Base-by-base conservation (phyloP, 30 jellyfish, hydroid and myxozoan genomes). In the Morbakka virulenta region DNA sequence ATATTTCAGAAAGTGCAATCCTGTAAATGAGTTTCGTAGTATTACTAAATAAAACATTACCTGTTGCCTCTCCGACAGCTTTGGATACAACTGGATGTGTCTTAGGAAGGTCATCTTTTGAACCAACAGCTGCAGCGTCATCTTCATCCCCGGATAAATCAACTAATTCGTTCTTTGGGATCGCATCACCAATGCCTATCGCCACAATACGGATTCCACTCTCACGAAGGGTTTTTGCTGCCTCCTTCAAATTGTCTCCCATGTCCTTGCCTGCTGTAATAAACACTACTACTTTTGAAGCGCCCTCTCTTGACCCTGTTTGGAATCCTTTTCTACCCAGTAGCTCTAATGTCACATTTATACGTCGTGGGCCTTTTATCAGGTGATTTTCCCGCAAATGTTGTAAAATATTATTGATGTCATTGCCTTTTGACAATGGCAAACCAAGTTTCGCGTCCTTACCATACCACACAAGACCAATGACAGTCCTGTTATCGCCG, bases 201-300 rank as follows among this genome's bases (percentile, higher is more conserved):
- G 28, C 50, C 24, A 70, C 21, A 2, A 70, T n/a, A 1, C 29
- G 26, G 3, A 70, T 70, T 11, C 57, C 50, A 28, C 50, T 20
- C 2, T 26, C 49, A 11, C 48, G 32, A 35, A 31, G 1, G 22
- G 49, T 26, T 41, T 41, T 23, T 2, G 27, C 30, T 17, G 22
- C 48, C 9, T 35, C 67, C 14, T 70, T 52, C 4, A 28, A 57
- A 0, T 66, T 66, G 28, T 30, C 78, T 29, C 78, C 35, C 17
- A 57, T 66, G 36, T 57, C 52, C 63, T 52, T 30, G 13, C 86
- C 86, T 2, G 78, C 86, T 1, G 52, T 50, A 23, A 74, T 20
- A 22, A 80, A 14, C 52, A 80, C 84, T 3, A 80, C 72, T 12
- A 67, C 85, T 69, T 80, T 80, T 11, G 64, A 71, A 24, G 67